Evolutionary conservation across 2,888 invertebrate genomes (phyloP), one percentile per base, ranked within the genome.

Genomic region (Abscondita cerata): DNA sequence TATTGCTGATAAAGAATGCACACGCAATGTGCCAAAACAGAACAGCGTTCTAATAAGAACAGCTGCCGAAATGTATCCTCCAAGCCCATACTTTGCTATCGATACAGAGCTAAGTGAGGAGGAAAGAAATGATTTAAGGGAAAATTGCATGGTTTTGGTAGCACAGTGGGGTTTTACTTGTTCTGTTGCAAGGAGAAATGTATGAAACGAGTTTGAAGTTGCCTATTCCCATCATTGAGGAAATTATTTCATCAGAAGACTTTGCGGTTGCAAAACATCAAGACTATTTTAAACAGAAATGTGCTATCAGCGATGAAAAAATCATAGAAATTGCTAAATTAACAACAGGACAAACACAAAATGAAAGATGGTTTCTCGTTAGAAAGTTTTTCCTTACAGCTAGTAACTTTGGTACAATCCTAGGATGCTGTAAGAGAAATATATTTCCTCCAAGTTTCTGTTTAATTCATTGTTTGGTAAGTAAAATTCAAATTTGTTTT

Each of bases 131-230:
- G 4, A 9, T 9, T 46, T 46, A 16, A 18, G 18, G 8, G 25
- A 31, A 25, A 48, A 9, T 19, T 31, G 12, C 13, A 18, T n/a
- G 16, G 33, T 12, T 9, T 33, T 55, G 20, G 55, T 15, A 12
- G 6, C 46, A 33, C 19, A 36, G 33, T 55, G 11, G 55, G 47
- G 19, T n/a, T 46, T 47, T 33, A 46, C 46, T 12, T 55, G 47
- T n/a, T 46, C 20, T 47, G 11, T 13, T 47, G 12, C 15, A 55
- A 19, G 15, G 20, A 20, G 55, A 55, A 38, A 31, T 19, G 4
- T 0, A 15, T 34, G 47, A 47, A 11, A n/a, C 5, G n/a, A 16
- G 33, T 2, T 8, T 5, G 33, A 19, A 13, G 1, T 12, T 1
- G 4, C 8, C 4, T 47, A 3, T 16, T 34, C 5, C 41, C 33